phyloP scores from a whole-genome alignment of 1,140 invertebrate genomes.

The Apis mellifera region DNA sequence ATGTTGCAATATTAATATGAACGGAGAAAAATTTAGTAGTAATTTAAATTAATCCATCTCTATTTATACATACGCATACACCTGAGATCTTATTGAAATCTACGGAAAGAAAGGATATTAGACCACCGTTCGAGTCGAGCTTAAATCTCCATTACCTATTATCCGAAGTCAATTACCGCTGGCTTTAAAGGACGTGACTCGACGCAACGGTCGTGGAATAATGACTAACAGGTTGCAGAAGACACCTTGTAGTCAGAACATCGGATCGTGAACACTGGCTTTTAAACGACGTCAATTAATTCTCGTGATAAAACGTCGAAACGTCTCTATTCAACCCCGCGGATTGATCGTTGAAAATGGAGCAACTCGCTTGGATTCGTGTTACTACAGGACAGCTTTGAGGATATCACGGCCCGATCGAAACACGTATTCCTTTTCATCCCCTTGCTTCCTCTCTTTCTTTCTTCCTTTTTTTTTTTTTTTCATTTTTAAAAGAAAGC shows the following conservation, averaged over 20 bases:
- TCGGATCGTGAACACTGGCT: neutral
- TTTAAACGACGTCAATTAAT: conserved; percentile 37
- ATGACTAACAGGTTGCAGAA: conserved; percentile 26
- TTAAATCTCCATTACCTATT: neutral
- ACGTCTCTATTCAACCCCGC: conserved; percentile 9
- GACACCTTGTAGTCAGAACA: neutral
- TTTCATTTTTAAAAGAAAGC: neutral
- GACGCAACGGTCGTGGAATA: conserved; percentile 6
- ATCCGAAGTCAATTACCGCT: conserved; percentile 18
- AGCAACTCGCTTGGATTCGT: neutral
- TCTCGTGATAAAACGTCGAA: conserved; percentile 14
- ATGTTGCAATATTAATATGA: too few relatives aligned
- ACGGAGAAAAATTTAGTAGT: too few relatives aligned
- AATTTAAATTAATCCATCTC: too few relatives aligned
- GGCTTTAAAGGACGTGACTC: conserved; percentile 5
- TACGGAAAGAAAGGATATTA: neutral
- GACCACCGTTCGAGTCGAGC: too few relatives aligned
- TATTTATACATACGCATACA: too few relatives aligned
- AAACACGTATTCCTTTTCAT: neutral
- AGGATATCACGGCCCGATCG: conserved; percentile 4
- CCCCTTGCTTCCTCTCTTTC: too few relatives aligned
- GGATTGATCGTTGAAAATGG: conserved; percentile 5
- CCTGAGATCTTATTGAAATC: neutral
- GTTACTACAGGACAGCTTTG: neutral
- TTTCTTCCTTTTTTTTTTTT: too few relatives aligned